Evolutionary conservation across 2,888 invertebrate species (phyloP).

Genomic region (Acleris sparsana): DNA sequence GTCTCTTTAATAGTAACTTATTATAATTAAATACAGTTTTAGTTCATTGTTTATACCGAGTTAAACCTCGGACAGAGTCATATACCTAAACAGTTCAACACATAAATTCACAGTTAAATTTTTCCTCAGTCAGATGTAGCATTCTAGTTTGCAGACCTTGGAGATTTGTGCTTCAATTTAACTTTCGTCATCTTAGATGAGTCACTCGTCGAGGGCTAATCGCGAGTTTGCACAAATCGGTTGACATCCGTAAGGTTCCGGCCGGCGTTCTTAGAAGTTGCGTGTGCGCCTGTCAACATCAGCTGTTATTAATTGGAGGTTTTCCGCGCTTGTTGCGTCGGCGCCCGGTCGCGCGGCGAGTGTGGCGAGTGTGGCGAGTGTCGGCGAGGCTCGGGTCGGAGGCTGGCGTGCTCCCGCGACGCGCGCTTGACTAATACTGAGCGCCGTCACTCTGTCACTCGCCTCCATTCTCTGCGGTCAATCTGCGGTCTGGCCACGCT

Average conservation of each 20-base stretch:
- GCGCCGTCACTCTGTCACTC: slow-evolving; percentile 83
- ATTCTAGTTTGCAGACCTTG: slow-evolving; percentile 59
- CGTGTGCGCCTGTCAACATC: slow-evolving; percentile 58
- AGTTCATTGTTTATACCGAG: slow-evolving; percentile 7
- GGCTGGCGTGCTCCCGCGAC: slow-evolving; percentile 67
- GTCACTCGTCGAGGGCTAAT: slow-evolving; percentile 60
- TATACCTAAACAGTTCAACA: slow-evolving; percentile 14
- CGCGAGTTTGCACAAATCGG: slow-evolving; percentile 55
- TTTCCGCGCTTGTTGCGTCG: slow-evolving; percentile 59
- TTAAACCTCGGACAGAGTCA: slow-evolving; percentile 9
- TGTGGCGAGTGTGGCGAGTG: background rate
- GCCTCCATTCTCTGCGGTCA: slow-evolving; percentile 84
- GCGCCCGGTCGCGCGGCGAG: background rate
- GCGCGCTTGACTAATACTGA: slow-evolving; percentile 78
- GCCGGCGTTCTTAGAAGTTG: slow-evolving; percentile 48
- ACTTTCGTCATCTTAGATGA: slow-evolving; percentile 83
- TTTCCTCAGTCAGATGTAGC: slow-evolving; percentile 59
- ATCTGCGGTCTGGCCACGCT: slow-evolving; percentile 84
- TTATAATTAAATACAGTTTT: slow-evolving; percentile 11
- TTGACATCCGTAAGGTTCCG: slow-evolving; percentile 61
- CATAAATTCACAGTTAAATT: slow-evolving; percentile 41
- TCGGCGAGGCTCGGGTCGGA: slow-evolving; percentile 31
- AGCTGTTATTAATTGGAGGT: slow-evolving; percentile 65
- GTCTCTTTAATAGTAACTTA: slow-evolving; percentile 7
- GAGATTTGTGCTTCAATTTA: slow-evolving; percentile 71